Evolutionary conservation across 2,888 invertebrate genomes (phyloP), one percentile per base, ranked within the genome.

Genomic region (Kryphioiulus occultus): DNA sequence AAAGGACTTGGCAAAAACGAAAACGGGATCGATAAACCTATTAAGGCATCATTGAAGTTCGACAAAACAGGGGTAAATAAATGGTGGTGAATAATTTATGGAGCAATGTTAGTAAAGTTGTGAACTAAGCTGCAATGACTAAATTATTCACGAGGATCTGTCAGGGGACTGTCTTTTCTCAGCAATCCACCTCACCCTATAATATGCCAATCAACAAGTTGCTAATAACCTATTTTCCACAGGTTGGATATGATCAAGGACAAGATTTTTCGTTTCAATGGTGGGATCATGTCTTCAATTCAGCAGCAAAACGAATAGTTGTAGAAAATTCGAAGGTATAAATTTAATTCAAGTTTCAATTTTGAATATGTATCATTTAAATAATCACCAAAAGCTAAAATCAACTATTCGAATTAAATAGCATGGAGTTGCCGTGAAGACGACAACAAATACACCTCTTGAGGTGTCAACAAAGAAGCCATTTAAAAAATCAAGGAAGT

Each of bases 1-100:
- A 85, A 85, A 85, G 85, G 85, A n/a, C 44, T 85, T n/a, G 85
- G 85, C 1, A 85, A 85, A 85, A 35, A 85, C 9, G 85, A 85
- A 39, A 15, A 85, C 17, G 85, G 85, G 10, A 44, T 85, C 4
- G 17, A 35, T 3, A 44, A 85, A 39, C 85, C 85, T 15, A 39
- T 85, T 2, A 85, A 85, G 26, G 85, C 85, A 15, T 39, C 39
- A 9, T 26, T 42, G 3, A 85, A 85, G 44, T 85, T 85, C 26
- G 17, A 85, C 39, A 85, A 85, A 42, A 42, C 39, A 26, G 85
- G 85, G 85, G 85, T 85, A 35, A 30, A 19, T 19, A 35, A 19
- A 17, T 83, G 26, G 30, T 32, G 39, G n/a, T n/a, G n/a, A n/a
- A n/a, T n/a, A n/a, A n/a, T n/a, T n/a, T n/a, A n/a, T n/a, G n/a